Conservation (phyloP, 2,888 invertebrate species). For the Meiosimyza decipiens region DNA sequence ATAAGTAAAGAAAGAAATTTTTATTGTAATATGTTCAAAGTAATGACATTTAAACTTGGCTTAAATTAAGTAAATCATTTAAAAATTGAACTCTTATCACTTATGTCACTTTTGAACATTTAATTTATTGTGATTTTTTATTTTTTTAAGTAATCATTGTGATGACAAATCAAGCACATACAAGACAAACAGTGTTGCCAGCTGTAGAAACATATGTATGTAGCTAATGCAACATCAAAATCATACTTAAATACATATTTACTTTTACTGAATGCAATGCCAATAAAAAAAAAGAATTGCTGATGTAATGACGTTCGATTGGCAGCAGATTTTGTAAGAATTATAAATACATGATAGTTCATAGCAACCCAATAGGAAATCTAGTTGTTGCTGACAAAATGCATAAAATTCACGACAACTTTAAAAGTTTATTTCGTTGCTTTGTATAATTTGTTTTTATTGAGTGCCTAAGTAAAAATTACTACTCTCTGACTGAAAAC, state of each 20-base stretch:
- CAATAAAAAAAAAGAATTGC: slow-evolving; percentile 19
- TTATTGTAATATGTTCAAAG: too few relatives aligned
- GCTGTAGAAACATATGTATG: slow-evolving; percentile 13
- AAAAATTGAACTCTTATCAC: too few relatives aligned
- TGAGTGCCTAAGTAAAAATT: too few relatives aligned
- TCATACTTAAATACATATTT: slow-evolving; percentile 25
- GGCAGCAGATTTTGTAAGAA: slow-evolving; percentile 24
- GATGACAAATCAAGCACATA: slow-evolving; percentile 26
- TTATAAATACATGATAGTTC: slow-evolving; percentile 14
- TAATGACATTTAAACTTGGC: too few relatives aligned
- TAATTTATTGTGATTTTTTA: neutral
- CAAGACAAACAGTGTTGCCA: slow-evolving; percentile 21
- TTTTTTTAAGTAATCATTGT: slow-evolving; percentile 21
- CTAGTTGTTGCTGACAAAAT: too few relatives aligned
- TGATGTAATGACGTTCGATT: slow-evolving; percentile 25
- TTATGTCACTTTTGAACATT: too few relatives aligned
- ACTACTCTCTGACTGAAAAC: too few relatives aligned
- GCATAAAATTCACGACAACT: too few relatives aligned
- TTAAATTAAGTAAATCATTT: too few relatives aligned
- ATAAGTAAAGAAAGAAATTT: too few relatives aligned
- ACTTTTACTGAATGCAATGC: slow-evolving; percentile 5
- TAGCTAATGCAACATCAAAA: neutral
- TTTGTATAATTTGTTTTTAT: too few relatives aligned
- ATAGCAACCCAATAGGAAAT: neutral
- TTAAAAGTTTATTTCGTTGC: too few relatives aligned